A percentile compares a stretch with the other conserved stretches of the same genome.
These are phyloP conservation scores for Argya squamiceps DNA, from an alignment of 2,797 vertebrate species.

Conservation along the genomic window DNA sequence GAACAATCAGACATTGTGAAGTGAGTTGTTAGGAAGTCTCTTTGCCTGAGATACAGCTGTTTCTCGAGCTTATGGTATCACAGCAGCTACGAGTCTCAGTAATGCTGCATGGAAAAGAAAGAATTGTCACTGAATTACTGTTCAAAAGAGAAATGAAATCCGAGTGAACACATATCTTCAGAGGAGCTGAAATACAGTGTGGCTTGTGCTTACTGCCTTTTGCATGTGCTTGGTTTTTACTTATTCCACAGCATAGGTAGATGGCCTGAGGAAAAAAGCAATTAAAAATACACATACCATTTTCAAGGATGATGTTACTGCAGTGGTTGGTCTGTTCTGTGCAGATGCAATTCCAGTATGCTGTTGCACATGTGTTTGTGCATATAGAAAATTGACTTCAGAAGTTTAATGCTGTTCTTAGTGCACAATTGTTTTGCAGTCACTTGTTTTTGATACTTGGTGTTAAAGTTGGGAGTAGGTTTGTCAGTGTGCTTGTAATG, in stretches of 20 bases:
- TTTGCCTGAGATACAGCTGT: conserved; percentile 24
- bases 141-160: not conserved
- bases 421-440: not conserved
- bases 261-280: not conserved
- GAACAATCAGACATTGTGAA: conserved; percentile 25
- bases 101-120: not conserved
- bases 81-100: not conserved
- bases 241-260: not conserved
- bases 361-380: fast-evolving
- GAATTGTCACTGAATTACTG: not conserved
- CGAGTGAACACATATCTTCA: not conserved
- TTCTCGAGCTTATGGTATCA: conserved; percentile 15
- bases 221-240: not conserved
- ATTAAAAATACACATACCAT: not conserved
- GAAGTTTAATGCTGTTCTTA: not conserved
- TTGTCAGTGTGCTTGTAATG: not conserved
- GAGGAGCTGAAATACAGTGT: not conserved
- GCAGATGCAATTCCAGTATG: not conserved
- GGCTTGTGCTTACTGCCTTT: not conserved
- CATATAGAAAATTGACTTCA: not conserved
- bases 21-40: not conserved
- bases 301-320: not conserved
- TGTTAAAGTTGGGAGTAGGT: not conserved
- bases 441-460: not conserved
- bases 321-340: not conserved